Percentiles rank a stretch among this genome's conserved stretches.
phyloP scores from a whole-genome alignment of 2,888 invertebrate genomes.

The Tetramorium bicarinatum region DNA sequence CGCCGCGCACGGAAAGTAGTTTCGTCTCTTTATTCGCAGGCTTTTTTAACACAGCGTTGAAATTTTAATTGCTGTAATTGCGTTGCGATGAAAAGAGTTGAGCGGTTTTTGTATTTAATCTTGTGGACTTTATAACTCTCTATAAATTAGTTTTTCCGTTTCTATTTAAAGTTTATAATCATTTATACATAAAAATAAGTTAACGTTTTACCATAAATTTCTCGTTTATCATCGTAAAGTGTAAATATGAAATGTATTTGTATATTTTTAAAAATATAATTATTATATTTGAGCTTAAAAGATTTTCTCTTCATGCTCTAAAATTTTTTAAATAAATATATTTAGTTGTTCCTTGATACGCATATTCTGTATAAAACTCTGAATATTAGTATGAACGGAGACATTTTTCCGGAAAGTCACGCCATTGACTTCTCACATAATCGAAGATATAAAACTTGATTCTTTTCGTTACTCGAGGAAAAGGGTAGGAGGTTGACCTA shows the following conservation, averaged over 20 bases:
- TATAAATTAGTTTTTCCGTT: slow-evolving; percentile 45
- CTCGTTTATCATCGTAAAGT: slow-evolving; percentile 3
- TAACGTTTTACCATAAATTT: slow-evolving; percentile 4
- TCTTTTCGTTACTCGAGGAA: slow-evolving; percentile 1
- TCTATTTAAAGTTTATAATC: slow-evolving; percentile 45
- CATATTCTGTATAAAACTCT: not conserved
- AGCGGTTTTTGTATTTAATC: slow-evolving; percentile 55
- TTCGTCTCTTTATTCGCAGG: slow-evolving; percentile 50
- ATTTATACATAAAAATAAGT: slow-evolving; percentile 38
- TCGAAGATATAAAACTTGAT: slow-evolving; percentile 1
- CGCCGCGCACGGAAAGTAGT: slow-evolving; percentile 43
- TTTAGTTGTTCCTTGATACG: not conserved
- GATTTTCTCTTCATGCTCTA: not conserved
- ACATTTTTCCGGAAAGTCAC: not conserved
- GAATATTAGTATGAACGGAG: not conserved
- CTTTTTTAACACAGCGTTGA: slow-evolving; percentile 38
- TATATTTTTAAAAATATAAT: slow-evolving; percentile 14
- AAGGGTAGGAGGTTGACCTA: slow-evolving; percentile 11
- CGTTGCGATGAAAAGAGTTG: slow-evolving; percentile 37
- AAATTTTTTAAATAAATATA: not conserved
- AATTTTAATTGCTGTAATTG: slow-evolving; percentile 59
- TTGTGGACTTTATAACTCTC: slow-evolving; percentile 33
- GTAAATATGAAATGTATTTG: not conserved
- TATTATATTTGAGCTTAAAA: not conserved
- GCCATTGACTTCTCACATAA: slow-evolving; percentile 20